Conservation (phyloP, 1,140 invertebrate species). For the Drosophila biarmipes region DNA sequence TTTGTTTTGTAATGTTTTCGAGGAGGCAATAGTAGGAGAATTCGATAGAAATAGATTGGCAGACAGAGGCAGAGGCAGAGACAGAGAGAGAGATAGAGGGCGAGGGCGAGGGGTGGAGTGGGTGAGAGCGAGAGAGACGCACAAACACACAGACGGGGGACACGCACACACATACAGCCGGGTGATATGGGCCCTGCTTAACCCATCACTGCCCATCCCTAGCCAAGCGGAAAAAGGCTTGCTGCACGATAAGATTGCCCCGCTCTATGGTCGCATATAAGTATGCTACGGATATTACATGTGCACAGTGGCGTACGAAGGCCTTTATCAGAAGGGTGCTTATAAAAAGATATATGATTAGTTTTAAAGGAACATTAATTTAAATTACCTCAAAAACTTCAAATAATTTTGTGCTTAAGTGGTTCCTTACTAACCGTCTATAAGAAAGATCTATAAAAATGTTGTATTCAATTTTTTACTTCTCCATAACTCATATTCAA, state of each 20-base stretch:
- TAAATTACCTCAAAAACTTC: too few relatives aligned
- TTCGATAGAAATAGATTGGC: constrained; percentile 29
- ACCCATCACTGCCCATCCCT: constrained; percentile 6
- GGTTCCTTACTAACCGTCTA: too few relatives aligned
- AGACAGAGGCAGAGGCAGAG: constrained; percentile 10
- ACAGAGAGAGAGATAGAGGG: neutral
- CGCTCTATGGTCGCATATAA: constrained; percentile 2
- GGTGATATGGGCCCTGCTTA: constrained; percentile 37
- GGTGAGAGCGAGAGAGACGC: neutral
- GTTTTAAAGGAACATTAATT: too few relatives aligned
- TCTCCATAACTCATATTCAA: too few relatives aligned
- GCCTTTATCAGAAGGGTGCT: neutral
- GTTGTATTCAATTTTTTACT: too few relatives aligned
- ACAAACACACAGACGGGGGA: constrained; percentile 5
- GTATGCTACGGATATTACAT: constrained; percentile 5
- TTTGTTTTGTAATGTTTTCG: constrained; percentile 37
- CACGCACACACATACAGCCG: constrained; percentile 7
- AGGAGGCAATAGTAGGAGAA: constrained; percentile 29
- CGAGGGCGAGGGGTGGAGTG: neutral
- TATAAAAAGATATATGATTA: too few relatives aligned
- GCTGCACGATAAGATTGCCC: constrained; percentile 74
- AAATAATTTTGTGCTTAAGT: too few relatives aligned
- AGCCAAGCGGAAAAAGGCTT: constrained; percentile 76
- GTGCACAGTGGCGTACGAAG: neutral
- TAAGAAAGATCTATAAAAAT: too few relatives aligned